Evolutionary conservation across 2,797 vertebrate genomes (phyloP).

Genomic region (Tenualosa ilisha): DNA sequence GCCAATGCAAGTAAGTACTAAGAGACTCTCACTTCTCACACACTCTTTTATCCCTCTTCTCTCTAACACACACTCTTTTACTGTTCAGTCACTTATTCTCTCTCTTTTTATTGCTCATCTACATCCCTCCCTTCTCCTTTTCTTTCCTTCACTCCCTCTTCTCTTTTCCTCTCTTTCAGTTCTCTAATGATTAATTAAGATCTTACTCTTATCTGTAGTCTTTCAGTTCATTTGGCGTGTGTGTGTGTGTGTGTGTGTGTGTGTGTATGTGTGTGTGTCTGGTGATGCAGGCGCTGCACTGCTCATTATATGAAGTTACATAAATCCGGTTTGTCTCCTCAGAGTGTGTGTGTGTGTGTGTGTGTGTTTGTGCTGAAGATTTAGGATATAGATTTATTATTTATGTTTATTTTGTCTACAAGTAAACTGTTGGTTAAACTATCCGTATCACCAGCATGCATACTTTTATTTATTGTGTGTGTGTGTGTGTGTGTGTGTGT

Average conservation of each 20-base stretch:
- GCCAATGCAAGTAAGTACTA: conserved; percentile 74
- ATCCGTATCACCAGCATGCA: background rate
- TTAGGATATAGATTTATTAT: background rate
- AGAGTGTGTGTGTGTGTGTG: background rate
- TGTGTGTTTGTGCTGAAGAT: background rate
- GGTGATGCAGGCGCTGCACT: conserved; percentile 2
- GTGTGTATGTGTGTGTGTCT: background rate
- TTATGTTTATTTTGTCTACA: background rate
- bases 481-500: too few species aligned
- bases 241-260: conserved; percentile 11
- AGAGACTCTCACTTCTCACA: conserved; percentile 37
- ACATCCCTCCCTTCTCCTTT: background rate
- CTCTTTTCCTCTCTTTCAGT: conserved; percentile 32
- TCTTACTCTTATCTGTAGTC: too few species aligned
- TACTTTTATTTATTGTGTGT: conserved; percentile 29
- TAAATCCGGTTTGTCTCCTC: background rate
- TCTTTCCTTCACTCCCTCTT: background rate
- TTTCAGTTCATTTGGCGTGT: conserved; percentile 27
- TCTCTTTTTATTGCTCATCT: background rate
- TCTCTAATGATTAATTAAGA: background rate
- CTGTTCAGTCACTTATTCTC: background rate
- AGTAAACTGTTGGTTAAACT: background rate
- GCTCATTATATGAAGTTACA: conserved; percentile 3
- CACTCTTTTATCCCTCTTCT: background rate
- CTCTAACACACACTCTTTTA: background rate